These are phyloP conservation scores for Phyllopteryx taeniolatus DNA, from an alignment of 2,113 vertebrate species.

Conservation along the genomic window DNA sequence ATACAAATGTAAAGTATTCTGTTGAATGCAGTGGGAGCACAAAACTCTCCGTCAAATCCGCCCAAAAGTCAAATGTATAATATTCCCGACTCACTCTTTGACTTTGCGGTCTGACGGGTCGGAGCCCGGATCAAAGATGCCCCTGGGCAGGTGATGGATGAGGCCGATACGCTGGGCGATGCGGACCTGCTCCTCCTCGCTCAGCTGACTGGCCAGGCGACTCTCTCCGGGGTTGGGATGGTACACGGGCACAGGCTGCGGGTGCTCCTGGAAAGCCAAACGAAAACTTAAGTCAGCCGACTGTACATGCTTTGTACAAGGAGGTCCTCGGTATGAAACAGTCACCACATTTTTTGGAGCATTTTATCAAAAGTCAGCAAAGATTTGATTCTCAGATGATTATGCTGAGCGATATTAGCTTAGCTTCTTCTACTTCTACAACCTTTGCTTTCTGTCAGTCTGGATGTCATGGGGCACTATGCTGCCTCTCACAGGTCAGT, in stretches of 20 bases:
- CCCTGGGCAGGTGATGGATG: constrained; percentile 95
- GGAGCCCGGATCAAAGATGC: constrained; percentile 88
- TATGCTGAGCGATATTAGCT: too few relatives aligned
- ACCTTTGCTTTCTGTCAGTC: too few relatives aligned
- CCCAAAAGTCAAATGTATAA: not conserved
- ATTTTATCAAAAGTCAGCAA: too few relatives aligned
- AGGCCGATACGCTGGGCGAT: constrained; percentile 97
- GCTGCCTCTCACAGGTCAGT: too few relatives aligned
- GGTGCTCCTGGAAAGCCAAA: constrained; percentile 80
- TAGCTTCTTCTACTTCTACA: too few relatives aligned
- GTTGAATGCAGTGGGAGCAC: too few relatives aligned
- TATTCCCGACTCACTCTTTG: constrained; percentile 80
- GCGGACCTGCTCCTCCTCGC: constrained; percentile 94
- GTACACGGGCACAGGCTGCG: constrained; percentile 77
- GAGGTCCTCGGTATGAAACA: too few relatives aligned
- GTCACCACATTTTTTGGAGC: too few relatives aligned
- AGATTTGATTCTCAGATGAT: too few relatives aligned
- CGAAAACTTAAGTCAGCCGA: not conserved
- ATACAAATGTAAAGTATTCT: too few relatives aligned
- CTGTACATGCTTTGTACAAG: not conserved
- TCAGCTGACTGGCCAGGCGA: constrained; percentile 91
- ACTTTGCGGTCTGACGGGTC: constrained; percentile 96
- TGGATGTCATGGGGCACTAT: too few relatives aligned
- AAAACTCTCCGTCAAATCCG: too few relatives aligned
- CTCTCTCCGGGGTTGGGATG: constrained; percentile 87